Conservation (phyloP, 2,797 vertebrate species). For the Arnoldichthys spilopterus region DNA sequence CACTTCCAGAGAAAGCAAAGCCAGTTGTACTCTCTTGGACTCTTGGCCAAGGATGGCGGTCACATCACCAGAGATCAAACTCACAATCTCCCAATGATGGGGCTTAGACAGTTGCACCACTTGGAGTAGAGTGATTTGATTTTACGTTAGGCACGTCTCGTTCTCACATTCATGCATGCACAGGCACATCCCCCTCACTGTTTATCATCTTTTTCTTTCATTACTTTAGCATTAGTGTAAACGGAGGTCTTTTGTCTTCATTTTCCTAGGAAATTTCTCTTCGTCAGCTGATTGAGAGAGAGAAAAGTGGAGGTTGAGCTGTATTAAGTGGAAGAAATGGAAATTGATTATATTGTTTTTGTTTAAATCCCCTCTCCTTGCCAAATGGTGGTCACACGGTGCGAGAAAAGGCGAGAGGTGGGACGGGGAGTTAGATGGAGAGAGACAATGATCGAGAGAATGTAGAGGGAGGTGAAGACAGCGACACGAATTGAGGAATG, state of each 20-base stretch:
- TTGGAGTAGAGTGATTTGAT: constrained; percentile 26
- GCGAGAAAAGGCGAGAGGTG: constrained; percentile 49
- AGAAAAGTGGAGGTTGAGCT: constrained; percentile 60
- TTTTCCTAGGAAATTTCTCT: constrained; percentile 74
- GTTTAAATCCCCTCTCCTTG: constrained; percentile 70
- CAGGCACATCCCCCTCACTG: constrained; percentile 19
- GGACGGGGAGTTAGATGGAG: constrained; percentile 45
- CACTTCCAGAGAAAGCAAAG: too few relatives aligned
- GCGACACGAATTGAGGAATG: constrained; percentile 44
- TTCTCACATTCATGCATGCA: background rate
- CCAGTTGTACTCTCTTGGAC: too few relatives aligned
- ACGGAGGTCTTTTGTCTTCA: constrained; percentile 78
- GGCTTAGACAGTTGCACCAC: too few relatives aligned
- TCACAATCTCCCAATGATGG: too few relatives aligned
- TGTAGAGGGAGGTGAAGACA: constrained; percentile 61
- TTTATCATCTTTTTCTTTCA: constrained; percentile 73
- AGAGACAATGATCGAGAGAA: constrained; percentile 64
- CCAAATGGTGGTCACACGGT: constrained; percentile 57
- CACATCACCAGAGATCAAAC: too few relatives aligned
- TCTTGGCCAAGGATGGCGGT: too few relatives aligned
- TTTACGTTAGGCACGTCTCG: constrained; percentile 41
- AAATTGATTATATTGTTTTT: constrained; percentile 81
- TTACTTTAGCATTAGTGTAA: constrained; percentile 80
- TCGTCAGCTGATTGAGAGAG: constrained; percentile 74
- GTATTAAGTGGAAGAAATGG: constrained; percentile 47